Conservation (phyloP, 2,888 invertebrate genomes). For the Limnephilus auricula region DNA sequence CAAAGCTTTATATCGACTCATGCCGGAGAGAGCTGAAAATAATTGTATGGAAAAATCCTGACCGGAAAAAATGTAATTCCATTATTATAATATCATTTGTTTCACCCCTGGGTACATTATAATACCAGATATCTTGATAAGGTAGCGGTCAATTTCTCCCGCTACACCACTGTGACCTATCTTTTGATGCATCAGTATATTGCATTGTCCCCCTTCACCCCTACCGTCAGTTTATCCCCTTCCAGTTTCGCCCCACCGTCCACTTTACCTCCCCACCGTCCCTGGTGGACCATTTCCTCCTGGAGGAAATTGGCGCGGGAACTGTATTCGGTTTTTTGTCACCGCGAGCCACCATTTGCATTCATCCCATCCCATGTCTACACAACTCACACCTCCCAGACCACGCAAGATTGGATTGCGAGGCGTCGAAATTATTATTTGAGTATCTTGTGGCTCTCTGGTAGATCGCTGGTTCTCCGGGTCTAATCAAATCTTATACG, state of each 20-base stretch:
- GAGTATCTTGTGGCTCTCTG: background rate
- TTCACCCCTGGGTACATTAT: background rate
- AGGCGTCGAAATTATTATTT: background rate
- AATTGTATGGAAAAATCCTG: no score
- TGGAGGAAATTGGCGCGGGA: constrained; percentile 63
- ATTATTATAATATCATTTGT: background rate
- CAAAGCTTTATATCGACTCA: no score
- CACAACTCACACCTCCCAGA: background rate
- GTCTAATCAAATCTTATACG: background rate
- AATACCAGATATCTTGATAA: background rate
- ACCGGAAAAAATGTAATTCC: background rate
- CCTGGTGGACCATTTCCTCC: constrained; percentile 56
- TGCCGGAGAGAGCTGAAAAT: no score
- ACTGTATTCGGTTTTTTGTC: constrained; percentile 61
- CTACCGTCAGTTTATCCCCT: background rate
- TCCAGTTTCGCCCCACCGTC: constrained; percentile 3
- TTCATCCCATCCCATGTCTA: background rate
- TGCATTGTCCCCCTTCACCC: constrained; percentile 29
- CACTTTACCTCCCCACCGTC: constrained; percentile 6
- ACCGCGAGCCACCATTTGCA: constrained; percentile 53
- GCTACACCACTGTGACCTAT: constrained; percentile 30
- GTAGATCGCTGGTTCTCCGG: background rate
- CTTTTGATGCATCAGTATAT: constrained; percentile 48
- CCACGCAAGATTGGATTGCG: constrained; percentile 33
- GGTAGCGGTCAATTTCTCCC: constrained; percentile 22